phyloP scores from a whole-genome alignment of 2,888 invertebrate species.

The Cynaeus angustus region DNA sequence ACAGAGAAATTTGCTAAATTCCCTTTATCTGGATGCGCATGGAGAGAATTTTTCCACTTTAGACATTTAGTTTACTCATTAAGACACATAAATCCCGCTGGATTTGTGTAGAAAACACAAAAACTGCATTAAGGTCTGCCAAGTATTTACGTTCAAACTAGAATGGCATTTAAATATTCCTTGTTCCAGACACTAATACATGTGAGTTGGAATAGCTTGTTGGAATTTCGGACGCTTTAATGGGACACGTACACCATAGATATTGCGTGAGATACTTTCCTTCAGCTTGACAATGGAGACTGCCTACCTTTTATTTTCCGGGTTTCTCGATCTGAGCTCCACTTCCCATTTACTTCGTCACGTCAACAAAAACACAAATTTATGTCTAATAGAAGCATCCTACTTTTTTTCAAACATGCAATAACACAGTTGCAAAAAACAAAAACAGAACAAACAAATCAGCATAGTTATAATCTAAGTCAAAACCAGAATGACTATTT shows the following conservation, averaged over 20 bases:
- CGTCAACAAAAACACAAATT: conserved; percentile 1
- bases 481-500: too few relatives aligned
- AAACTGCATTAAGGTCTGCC: conserved; percentile 29
- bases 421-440: background rate
- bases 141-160: conserved; percentile 19
- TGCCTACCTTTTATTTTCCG: conserved; percentile 3
- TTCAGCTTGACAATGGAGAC: conserved; percentile 8
- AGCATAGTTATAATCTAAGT: too few relatives aligned
- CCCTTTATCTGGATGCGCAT: conserved; percentile 16
- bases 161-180: conserved; percentile 43
- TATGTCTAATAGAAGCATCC: background rate
- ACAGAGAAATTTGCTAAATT: conserved; percentile 15
- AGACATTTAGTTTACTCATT: conserved; percentile 12
- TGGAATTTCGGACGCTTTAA: conserved; percentile 41
- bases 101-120: conserved; percentile 25
- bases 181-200: conserved; percentile 22
- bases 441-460: too few relatives aligned
- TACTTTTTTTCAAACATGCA: background rate
- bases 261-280: conserved; percentile 38
- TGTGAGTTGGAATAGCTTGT: conserved; percentile 26
- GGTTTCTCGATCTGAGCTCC: background rate
- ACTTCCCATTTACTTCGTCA: background rate
- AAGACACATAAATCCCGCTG: conserved; percentile 27
- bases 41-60: conserved; percentile 12
- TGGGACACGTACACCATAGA: conserved; percentile 31